Conservation (phyloP, 2,888 invertebrate genomes). For the Hymenopus coronatus region DNA sequence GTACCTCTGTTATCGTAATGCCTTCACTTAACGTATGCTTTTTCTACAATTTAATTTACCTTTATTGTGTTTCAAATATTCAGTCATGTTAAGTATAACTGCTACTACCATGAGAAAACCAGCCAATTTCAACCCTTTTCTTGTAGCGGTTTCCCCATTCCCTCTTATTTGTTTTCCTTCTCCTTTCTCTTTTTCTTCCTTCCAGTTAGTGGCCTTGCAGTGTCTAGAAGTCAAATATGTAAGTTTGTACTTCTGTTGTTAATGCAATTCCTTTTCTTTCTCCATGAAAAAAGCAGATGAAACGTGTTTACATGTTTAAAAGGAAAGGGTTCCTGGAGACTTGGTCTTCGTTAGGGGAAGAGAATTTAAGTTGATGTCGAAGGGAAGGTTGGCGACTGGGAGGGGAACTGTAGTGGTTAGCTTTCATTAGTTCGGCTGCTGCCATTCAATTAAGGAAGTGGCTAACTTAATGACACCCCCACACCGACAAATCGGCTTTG, state of each 20-base stretch:
- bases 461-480: slow-evolving; percentile 16
- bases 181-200: neutral
- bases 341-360: neutral
- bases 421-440: slow-evolving; percentile 18
- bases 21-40: too few species aligned
- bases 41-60: too few species aligned
- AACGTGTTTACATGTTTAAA: slow-evolving; percentile 13
- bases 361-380: neutral
- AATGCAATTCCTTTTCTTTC: neutral
- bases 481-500: slow-evolving; percentile 13
- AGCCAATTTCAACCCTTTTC: neutral
- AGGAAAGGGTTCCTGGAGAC: neutral
- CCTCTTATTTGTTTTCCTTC: neutral
- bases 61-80: too few species aligned
- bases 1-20: too few species aligned
- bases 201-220: neutral
- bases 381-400: neutral
- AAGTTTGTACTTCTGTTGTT: neutral
- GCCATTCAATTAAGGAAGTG: slow-evolving; percentile 18
- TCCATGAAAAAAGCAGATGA: neutral
- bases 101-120: neutral
- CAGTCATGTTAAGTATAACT: too few species aligned
- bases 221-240: neutral
- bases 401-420: slow-evolving; percentile 4
- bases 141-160: neutral